Conservation (phyloP, 92 coral and sea anemone genomes). For the Nematostella vectensis region DNA sequence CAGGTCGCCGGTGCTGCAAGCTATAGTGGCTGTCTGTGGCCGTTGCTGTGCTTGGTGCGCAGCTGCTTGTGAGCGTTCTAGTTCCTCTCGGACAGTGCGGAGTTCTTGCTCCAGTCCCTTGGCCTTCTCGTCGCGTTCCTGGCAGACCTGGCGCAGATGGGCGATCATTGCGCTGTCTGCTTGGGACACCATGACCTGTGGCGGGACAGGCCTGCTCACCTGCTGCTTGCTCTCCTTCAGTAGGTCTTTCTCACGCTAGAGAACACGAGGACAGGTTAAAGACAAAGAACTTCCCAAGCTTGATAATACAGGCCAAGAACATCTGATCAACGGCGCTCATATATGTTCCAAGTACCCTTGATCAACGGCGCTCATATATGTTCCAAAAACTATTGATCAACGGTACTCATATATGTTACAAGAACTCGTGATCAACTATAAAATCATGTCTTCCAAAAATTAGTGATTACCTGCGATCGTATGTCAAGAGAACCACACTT, state of each 20-base stretch:
- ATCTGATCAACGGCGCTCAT: too few relatives aligned
- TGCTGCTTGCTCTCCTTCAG: constrained; percentile 59
- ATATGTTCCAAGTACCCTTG: too few relatives aligned
- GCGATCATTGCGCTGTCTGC: constrained; percentile 35
- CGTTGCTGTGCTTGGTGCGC: constrained; percentile 16
- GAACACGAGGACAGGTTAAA: not conserved
- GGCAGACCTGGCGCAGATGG: constrained; percentile 46
- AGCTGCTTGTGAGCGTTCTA: constrained; percentile 15
- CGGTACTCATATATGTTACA: too few relatives aligned
- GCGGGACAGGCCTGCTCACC: constrained; percentile 20
- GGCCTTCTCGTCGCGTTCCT: constrained; percentile 62
- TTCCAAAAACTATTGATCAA: too few relatives aligned
- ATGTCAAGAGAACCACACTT: too few relatives aligned
- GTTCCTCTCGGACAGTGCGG: constrained; percentile 24
- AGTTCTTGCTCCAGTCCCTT: constrained; percentile 59
- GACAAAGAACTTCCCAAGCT: too few relatives aligned
- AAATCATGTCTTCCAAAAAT: too few relatives aligned
- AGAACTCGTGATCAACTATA: too few relatives aligned
- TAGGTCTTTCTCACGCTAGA: constrained; percentile 84
- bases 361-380: too few relatives aligned
- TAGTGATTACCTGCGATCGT: too few relatives aligned
- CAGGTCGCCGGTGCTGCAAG: constrained; percentile 46
- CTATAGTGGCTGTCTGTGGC: constrained; percentile 37
- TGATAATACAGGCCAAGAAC: too few relatives aligned
- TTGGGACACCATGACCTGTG: constrained; percentile 36